Base-by-base conservation (phyloP, 1,140 invertebrate species). In the Aphaenogaster floridana region DNA sequence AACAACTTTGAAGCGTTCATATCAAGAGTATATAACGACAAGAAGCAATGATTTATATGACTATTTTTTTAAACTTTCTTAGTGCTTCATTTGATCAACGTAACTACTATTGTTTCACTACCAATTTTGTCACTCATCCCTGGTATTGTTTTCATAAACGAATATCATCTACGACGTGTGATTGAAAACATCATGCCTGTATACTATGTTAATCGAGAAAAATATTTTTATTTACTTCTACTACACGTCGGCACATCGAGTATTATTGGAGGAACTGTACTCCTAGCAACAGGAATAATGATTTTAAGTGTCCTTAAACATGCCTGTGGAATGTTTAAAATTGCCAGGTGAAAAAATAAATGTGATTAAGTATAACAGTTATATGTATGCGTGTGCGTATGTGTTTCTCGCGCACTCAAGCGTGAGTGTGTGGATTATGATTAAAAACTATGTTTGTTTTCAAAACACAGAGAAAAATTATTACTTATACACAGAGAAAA, bases 341-440 rank as follows among this genome's bases (percentile, higher is more conserved):
- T 78, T 0, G 76, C 76, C 15, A 63, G 76, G 76, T 78, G 15
- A 77, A 36, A 2, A 15, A 17, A 36, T 34, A 5, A 64, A 64
- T 63, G 21, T 66, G 8, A 52, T 15, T 17, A 52, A 15, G 3
- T 52, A 21, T 28, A 28, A 28, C 0, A 28, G 28, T 28, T 28
- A 28, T 28, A 28, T 28, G 28, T 28, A 28, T 28, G 28, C 28
- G 28, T 28, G 28, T 28, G 28, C 28, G 28, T 28, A 28, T 28
- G 28, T 28, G 28, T 28, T 28, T 28, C 28, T 28, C 28, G 28
- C 28, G 28, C 28, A 1, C 28, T 28, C 28, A 28, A 28, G 28
- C 28, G 28, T 28, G 28, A 28, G 28, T 28, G 28, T 28, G 28
- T 28, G 28, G 28, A 28, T 28, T 28, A 28, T 28, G 28, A 28